Evolutionary conservation across 2,797 vertebrate species (phyloP).

Genomic region (Ambastaia sidthimunki): DNA sequence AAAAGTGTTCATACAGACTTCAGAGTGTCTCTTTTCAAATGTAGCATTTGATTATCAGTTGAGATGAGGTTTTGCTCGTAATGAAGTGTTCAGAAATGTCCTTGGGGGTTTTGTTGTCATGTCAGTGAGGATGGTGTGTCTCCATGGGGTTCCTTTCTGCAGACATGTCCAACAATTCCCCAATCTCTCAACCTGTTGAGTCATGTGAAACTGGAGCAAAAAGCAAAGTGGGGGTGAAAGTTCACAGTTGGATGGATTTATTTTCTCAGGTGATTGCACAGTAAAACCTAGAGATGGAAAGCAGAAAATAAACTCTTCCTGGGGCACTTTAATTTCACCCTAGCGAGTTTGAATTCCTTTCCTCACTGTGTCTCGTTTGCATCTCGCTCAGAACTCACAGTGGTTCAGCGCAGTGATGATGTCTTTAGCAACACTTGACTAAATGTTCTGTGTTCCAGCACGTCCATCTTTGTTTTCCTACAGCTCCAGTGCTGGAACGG

Average conservation of each 20-base stretch:
- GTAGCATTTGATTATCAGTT: background rate
- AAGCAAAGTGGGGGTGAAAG: slow-evolving; percentile 34
- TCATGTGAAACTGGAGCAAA: slow-evolving; percentile 44
- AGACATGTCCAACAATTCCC: background rate
- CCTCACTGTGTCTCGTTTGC: slow-evolving; percentile 64
- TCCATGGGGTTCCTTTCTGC: background rate
- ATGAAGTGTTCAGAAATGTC: background rate
- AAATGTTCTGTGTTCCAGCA: slow-evolving; percentile 62
- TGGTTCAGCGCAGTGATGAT: slow-evolving; percentile 63
- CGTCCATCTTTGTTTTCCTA: slow-evolving; percentile 15
- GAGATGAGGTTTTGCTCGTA: background rate
- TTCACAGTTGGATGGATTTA: slow-evolving; percentile 31
- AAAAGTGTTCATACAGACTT: background rate
- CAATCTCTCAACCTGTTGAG: slow-evolving; percentile 19
- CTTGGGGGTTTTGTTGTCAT: background rate
- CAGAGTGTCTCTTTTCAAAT: background rate
- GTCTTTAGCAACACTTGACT: slow-evolving; percentile 71
- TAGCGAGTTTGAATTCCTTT: slow-evolving; percentile 74
- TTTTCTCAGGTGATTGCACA: slow-evolving; percentile 18
- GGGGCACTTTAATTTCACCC: slow-evolving; percentile 65
- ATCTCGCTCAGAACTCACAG: slow-evolving; percentile 58
- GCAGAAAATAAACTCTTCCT: slow-evolving; percentile 57
- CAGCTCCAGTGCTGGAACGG: slow-evolving; percentile 19
- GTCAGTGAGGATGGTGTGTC: background rate
- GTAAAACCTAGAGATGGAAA: background rate